Base-by-base conservation (phyloP, 1,140 invertebrate genomes). In the Zelostemma sp. region DNA sequence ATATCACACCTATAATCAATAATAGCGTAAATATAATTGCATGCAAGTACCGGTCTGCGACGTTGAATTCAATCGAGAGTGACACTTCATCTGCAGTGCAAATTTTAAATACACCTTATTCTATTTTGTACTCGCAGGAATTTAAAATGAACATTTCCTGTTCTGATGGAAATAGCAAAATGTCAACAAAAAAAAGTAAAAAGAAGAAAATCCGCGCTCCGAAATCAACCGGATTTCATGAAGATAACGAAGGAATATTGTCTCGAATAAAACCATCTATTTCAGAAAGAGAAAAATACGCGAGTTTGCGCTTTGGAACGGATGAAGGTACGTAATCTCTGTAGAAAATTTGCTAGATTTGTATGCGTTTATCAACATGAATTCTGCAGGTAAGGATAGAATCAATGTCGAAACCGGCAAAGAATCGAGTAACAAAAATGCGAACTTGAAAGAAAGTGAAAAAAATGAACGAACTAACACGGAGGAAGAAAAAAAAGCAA, bases 261-360 rank as follows among this genome's bases (percentile, higher is more conserved):
- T 33, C 59, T 0, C 69, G 58, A 48, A 77, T 81, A 9, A 51
- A 76, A 35, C 79, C 79, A 6, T 56, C 73, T 0, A 31, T 79
- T 8, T 12, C 53, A 0, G 73, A 68, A 8, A 60, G 77, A 43
- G 67, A 74, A 33, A 70, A 74, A 50, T 71, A 59, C 38, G 17
- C 59, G 0, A 58, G 64, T 40, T n/a, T 60, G 1, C 25, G 57
- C 8, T 25, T 8, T 73, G 76, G 31, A 28, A 50, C 16, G 28
- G 56, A 28, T 78, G 75, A 43, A 45, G 65, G 1, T 28, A 58
- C 15, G 61, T 3, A 38, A 38, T 38, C 11, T 38, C 35, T 11
- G 12, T 2, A 38, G n/a, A 38, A 38, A 38, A 11, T n/a, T 3
- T 14, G n/a, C n/a, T n/a, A n/a, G n/a, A n/a, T n/a, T n/a, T n/a